Evolutionary conservation across 2,797 vertebrate species (phyloP).

Genomic region (Poeciliopsis paucimaculata): DNA sequence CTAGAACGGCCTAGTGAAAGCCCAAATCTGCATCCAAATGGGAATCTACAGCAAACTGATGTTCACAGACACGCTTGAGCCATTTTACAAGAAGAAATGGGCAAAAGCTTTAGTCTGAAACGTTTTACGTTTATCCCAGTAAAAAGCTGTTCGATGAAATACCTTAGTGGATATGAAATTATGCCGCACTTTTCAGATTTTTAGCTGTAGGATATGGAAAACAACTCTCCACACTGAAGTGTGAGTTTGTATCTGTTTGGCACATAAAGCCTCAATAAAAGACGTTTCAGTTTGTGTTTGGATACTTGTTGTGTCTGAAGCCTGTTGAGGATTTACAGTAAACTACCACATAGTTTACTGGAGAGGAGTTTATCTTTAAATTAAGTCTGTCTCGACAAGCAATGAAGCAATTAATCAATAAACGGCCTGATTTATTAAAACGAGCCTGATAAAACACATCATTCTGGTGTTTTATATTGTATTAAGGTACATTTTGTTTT

Average conservation of each 20-base stretch:
- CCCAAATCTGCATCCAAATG: not conserved
- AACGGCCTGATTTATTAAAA: too few species aligned
- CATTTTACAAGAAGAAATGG: not conserved
- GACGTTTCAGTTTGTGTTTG: not conserved
- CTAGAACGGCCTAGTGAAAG: not conserved
- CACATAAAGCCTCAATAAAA: not conserved
- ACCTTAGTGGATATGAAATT: not conserved
- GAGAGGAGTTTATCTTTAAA: not conserved
- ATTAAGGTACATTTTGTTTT: too few species aligned
- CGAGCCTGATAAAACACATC: too few species aligned
- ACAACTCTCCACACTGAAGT: not conserved
- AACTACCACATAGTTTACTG: not conserved
- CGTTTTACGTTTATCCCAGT: not conserved
- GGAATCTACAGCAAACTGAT: not conserved
- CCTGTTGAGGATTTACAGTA: not conserved
- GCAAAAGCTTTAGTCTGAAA: not conserved
- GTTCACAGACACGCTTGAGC: not conserved
- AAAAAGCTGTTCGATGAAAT: not conserved
- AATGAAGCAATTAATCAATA: too few species aligned
- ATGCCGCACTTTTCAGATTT: not conserved
- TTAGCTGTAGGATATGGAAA: not conserved
- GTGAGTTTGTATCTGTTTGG: not conserved
- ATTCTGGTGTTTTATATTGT: too few species aligned
- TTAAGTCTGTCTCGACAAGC: not conserved
- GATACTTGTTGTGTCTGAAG: not conserved